Percentiles rank a stretch among this genome's conserved stretches.
phyloP scores from a whole-genome alignment of 2,888 invertebrate species.

The Torymus tubicola region DNA sequence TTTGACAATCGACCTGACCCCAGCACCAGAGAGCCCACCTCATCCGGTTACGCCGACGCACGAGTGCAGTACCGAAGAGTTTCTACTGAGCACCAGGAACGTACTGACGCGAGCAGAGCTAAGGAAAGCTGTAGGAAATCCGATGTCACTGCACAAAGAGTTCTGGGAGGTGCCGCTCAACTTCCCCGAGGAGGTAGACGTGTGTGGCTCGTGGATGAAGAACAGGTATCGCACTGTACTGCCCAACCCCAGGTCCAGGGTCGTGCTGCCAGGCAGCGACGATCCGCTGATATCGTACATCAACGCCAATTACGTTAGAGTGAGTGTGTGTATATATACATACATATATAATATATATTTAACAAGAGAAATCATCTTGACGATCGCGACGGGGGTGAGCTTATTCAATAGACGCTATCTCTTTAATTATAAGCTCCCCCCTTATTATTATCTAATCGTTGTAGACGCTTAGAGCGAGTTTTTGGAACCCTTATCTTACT shows the following conservation, averaged over 20 bases:
- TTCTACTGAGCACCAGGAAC: constrained; percentile 79
- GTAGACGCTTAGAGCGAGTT: too few species aligned
- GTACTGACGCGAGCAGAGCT: constrained; percentile 78
- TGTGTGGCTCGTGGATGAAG: constrained; percentile 91
- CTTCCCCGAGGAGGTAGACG: constrained; percentile 92
- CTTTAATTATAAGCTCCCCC: too few species aligned
- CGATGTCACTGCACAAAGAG: constrained; percentile 85
- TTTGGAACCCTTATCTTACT: too few species aligned
- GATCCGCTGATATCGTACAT: constrained; percentile 86
- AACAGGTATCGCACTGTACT: constrained; percentile 94
- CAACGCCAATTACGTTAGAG: constrained; percentile 96
- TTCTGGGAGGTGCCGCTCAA: constrained; percentile 97
- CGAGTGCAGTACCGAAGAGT: constrained; percentile 79
- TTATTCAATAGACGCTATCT: too few species aligned
- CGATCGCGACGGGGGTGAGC: too few species aligned
- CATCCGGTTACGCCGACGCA: constrained; percentile 79
- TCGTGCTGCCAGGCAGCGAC: constrained; percentile 81
- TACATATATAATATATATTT: constrained; percentile 30
- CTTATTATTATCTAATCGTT: too few species aligned
- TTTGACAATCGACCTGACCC: constrained; percentile 86
- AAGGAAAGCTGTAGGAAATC: constrained; percentile 77
- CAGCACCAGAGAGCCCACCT: constrained; percentile 71
- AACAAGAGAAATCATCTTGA: not conserved
- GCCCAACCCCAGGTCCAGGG: constrained; percentile 92
- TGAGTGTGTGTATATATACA: constrained; percentile 73